Evolutionary conservation across 2,113 vertebrate genomes (phyloP).

Genomic region (Tor tambroides): DNA sequence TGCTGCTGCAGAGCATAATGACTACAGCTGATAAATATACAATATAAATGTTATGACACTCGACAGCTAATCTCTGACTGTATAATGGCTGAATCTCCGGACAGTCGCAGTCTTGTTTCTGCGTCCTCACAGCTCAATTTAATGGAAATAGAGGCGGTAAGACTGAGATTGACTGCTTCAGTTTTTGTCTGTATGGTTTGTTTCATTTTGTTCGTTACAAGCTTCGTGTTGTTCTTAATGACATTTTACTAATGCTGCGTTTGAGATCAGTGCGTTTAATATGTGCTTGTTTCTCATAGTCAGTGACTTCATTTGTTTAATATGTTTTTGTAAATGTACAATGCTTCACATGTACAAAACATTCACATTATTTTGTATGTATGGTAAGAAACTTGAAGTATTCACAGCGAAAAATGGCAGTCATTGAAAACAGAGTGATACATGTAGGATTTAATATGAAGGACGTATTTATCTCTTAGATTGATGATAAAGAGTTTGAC

Average conservation of each 20-base stretch:
- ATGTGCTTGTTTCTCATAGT: background rate
- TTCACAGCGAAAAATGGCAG: background rate
- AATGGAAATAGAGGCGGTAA: conserved; percentile 77
- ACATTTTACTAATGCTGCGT: background rate
- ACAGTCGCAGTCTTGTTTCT: conserved; percentile 71
- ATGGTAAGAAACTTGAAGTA: background rate
- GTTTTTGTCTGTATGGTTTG: background rate
- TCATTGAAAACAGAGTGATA: background rate
- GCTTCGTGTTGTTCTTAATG: background rate
- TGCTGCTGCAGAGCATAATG: background rate
- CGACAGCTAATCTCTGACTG: background rate
- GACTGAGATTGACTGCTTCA: conserved; percentile 18
- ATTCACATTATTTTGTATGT: background rate
- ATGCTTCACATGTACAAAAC: background rate
- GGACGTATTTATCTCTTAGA: conserved; percentile 70
- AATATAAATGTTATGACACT: background rate
- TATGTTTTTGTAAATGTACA: background rate
- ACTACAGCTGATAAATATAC: background rate
- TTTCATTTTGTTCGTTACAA: background rate
- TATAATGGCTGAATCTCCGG: conserved; percentile 78
- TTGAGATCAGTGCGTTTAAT: background rate
- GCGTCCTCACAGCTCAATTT: conserved; percentile 77
- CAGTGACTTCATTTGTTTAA: background rate
- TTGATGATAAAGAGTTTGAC: conserved; percentile 98
- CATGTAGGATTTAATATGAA: no score